Base-by-base conservation (phyloP, 1,140 invertebrate genomes). In the Drosophila sp. region DNA sequence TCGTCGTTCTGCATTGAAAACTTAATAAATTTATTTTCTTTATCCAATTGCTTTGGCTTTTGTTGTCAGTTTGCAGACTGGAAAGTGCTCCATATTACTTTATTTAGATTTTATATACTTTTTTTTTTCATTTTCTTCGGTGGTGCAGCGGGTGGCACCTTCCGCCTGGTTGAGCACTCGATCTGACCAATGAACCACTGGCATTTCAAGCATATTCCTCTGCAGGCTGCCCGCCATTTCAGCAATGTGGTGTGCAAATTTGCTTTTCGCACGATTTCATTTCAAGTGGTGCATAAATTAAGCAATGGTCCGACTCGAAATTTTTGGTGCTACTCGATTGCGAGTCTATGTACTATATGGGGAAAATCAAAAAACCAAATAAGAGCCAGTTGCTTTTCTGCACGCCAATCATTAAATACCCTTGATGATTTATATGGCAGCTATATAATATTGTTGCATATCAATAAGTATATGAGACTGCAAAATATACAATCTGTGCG, bases 211-310 rank as follows among this genome's bases (percentile, higher is more conserved):
- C 25, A 9, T 29, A 25, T 50, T 6, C 7, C 56, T 38, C 11
- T 13, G 36, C 11, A 5, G 27, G 4, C 4, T 45, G 32, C 8
- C 4, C n/a, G 36, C 36, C 11, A 43, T 43, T 43, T 43, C 41
- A 46, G 21, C 1, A 3, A 46, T 51, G 50, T 53, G 50, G 50
- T 57, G 76, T 67, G 78, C 67, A 80, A 81, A 80, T 81, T 81
- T 71, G 73, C 48, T 77, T 82, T 82, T 82, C 79, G 77, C 79
- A 80, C 79, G 79, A 82, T 82, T 82, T 82, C 70, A 66, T 77
- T 80, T 80, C 74, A 77, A 79, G 72, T 77, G 76, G 58, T 66
- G 79, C 74, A 82, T 82, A 82, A 82, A 81, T 81, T 81, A 80
- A 72, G 62, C 76, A 75, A 71, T 75, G 58, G 54, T 14, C 48